Conservation (phyloP, 2,113 vertebrate species). For the Phodopus roborovskii region DNA sequence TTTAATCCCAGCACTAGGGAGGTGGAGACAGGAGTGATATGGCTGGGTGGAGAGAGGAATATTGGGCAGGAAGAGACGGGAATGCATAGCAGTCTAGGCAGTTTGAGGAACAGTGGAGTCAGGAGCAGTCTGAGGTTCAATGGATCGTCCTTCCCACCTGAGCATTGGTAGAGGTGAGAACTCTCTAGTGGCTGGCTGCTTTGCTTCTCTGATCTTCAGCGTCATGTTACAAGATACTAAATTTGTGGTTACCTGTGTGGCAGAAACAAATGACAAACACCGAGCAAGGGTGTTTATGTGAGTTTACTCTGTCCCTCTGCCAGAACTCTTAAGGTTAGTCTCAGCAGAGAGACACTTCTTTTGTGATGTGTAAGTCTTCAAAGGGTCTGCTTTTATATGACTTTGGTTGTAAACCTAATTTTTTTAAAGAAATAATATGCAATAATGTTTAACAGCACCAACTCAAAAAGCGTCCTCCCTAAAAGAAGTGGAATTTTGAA, state of each 20-base stretch:
- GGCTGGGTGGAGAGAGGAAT: too few relatives aligned
- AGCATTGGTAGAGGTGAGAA: too few relatives aligned
- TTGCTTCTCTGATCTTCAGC: too few relatives aligned
- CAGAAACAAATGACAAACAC: not conserved
- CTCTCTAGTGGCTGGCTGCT: too few relatives aligned
- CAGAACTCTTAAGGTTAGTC: conserved; percentile 1
- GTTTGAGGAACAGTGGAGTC: too few relatives aligned
- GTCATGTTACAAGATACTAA: not conserved
- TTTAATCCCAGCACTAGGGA: too few relatives aligned
- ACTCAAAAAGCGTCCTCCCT: conserved; percentile 9
- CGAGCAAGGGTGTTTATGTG: not conserved
- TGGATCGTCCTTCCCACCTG: too few relatives aligned
- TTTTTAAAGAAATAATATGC: not conserved
- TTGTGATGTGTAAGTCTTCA: not conserved
- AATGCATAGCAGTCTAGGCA: too few relatives aligned
- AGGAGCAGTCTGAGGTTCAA: too few relatives aligned
- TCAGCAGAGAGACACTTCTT: not conserved
- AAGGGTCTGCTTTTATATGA: not conserved
- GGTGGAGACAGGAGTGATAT: too few relatives aligned
- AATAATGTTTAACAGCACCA: conserved; percentile 30
- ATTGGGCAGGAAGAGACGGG: too few relatives aligned
- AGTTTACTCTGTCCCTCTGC: not conserved
- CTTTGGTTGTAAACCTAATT: conserved; percentile 21
- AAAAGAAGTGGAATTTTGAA: not conserved
- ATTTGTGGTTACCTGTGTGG: not conserved